These are phyloP conservation scores for Stenodera caucasica DNA, from an alignment of 2,888 invertebrate species.

Conservation along the genomic window DNA sequence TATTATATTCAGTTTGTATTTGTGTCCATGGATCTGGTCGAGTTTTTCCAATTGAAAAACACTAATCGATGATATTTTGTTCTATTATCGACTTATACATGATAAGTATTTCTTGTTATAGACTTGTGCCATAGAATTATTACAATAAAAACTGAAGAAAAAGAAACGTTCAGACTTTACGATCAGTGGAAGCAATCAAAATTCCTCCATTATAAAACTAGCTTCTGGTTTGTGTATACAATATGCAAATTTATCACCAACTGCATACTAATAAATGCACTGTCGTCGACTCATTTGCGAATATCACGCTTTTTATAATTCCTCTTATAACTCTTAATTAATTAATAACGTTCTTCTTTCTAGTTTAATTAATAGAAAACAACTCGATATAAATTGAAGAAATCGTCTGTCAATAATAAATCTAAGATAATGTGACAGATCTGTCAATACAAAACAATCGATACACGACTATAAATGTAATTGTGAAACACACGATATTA, in stretches of 20 bases:
- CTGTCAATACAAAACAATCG: no score
- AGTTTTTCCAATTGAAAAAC: conserved; percentile 1
- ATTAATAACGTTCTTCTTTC: no score
- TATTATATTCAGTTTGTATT: conserved; percentile 10
- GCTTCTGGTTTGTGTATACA: conserved; percentile 16
- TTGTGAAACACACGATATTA: no score
- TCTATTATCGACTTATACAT: conserved; percentile 4
- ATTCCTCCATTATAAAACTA: conserved; percentile 21
- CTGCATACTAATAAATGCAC: conserved; percentile 14
- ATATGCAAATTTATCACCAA: conserved; percentile 22
- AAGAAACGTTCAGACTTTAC: neutral
- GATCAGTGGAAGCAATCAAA: conserved; percentile 10
- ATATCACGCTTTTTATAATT: no score
- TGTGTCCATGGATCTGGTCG: conserved; percentile 6
- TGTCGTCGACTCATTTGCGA: conserved; percentile 4
- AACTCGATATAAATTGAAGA: no score
- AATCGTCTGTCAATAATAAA: no score
- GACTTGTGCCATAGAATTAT: conserved; percentile 12
- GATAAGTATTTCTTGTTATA: conserved; percentile 7
- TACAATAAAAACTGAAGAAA: neutral
- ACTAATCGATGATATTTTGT: conserved; percentile 17
- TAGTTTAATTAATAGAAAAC: no score
- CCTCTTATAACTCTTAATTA: no score
- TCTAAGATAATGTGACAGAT: no score
- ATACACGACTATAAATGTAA: no score